These are phyloP conservation scores for Rhopalosiphum padi DNA, from an alignment of 1,140 invertebrate genomes.

Conservation along the genomic window DNA sequence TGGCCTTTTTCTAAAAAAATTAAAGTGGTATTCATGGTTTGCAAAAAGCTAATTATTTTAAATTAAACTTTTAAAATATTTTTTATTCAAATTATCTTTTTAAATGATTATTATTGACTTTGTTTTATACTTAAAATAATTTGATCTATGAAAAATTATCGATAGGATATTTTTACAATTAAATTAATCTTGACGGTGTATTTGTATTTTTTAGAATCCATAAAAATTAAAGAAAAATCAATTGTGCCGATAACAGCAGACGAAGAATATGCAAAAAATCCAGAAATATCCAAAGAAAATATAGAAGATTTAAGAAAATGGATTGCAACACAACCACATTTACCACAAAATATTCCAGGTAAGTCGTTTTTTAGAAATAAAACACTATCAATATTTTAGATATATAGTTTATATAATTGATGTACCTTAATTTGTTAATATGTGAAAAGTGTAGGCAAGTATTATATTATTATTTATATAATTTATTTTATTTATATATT, in stretches of 20 bases:
- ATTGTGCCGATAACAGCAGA: slow-evolving; percentile 60
- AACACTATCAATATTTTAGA: neutral
- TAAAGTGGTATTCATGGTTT: too few relatives aligned
- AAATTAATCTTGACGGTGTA: too few relatives aligned
- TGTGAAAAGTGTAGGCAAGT: neutral
- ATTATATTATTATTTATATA: neutral
- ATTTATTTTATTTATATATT: neutral
- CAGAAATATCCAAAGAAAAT: slow-evolving; percentile 63
- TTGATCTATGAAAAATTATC: neutral
- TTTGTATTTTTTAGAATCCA: slow-evolving; percentile 26
- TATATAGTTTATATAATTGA: neutral
- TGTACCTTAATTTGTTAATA: neutral
- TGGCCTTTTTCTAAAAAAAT: too few relatives aligned
- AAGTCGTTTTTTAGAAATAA: slow-evolving; percentile 19
- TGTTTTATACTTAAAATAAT: neutral
- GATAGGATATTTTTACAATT: too few relatives aligned
- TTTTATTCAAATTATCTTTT: neutral
- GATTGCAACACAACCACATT: slow-evolving; percentile 64
- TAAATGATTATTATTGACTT: neutral
- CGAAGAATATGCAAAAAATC: slow-evolving; percentile 64
- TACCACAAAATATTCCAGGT: slow-evolving; percentile 62
- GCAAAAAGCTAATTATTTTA: neutral
- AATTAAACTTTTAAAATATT: too few relatives aligned
- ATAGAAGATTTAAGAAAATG: slow-evolving; percentile 63
- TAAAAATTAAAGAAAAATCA: slow-evolving; percentile 57